Percentiles rank a stretch among this genome's conserved stretches.
phyloP scores from a whole-genome alignment of 53 echinoderm and acorn worm genomes.

The Zoroaster sp. region DNA sequence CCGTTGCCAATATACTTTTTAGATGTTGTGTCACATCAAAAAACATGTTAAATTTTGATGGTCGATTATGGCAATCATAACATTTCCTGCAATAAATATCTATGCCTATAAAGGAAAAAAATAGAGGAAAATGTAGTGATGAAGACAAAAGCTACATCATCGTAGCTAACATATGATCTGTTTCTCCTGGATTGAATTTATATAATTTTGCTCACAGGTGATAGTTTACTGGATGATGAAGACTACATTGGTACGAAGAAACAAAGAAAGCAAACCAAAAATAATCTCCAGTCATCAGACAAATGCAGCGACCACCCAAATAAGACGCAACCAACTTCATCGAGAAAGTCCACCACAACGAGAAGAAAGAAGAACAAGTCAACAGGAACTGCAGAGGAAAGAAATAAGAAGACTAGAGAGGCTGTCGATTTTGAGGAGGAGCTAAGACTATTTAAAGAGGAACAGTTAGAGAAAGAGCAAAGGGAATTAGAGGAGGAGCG shows the following conservation, averaged over 20 bases:
- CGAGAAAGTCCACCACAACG: background rate
- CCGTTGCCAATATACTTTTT: no score
- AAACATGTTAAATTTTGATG: no score
- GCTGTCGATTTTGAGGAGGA: slow-evolving; percentile 37
- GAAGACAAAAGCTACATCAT: no score
- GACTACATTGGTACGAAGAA: background rate
- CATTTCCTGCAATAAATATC: no score
- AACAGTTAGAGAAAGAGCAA: slow-evolving; percentile 9
- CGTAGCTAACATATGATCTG: no score
- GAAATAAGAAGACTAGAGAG: background rate
- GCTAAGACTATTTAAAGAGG: slow-evolving; percentile 11
- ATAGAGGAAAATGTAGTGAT: no score
- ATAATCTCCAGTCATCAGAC: background rate
- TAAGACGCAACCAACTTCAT: background rate
- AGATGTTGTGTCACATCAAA: no score
- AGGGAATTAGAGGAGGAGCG: background rate
- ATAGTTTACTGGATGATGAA: slow-evolving; percentile 58
- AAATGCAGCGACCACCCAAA: background rate
- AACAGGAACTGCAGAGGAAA: background rate
- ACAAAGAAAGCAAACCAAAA: background rate
- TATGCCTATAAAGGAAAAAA: no score
- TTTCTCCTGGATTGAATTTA: no score
- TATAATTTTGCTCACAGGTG: slow-evolving; percentile 26
- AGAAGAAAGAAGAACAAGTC: slow-evolving; percentile 61
- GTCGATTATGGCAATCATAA: no score